phyloP scores from a whole-genome alignment of 1,140 invertebrate genomes.

The Neodiprion lecontei region DNA sequence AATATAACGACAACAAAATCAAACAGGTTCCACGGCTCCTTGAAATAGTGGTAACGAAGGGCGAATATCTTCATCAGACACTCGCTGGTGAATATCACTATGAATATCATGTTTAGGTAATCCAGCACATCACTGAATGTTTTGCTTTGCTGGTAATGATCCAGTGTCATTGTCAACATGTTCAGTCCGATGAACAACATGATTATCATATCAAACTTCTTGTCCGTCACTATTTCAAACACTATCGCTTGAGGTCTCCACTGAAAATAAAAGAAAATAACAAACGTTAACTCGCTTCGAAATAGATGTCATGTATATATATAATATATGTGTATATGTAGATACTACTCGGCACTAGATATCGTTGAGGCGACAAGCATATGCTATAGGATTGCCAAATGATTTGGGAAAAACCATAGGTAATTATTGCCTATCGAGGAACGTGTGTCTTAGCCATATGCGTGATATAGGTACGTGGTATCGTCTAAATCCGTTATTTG shows the following conservation, averaged over 20 bases:
- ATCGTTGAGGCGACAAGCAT: background rate
- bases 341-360: background rate
- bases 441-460: background rate
- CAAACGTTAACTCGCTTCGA: background rate
- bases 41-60: conserved; percentile 97
- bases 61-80: conserved; percentile 98
- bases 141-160: conserved; percentile 90
- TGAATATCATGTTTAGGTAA: conserved; percentile 96
- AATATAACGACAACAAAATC: conserved; percentile 99
- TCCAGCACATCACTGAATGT: conserved; percentile 85
- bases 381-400: background rate
- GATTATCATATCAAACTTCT: conserved; percentile 99
- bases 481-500: background rate
- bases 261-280: conserved; percentile 67
- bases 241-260: conserved; percentile 94
- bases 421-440: conserved; percentile 6
- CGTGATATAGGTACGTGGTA: background rate
- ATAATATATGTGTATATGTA: no score
- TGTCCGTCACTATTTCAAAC: conserved; percentile 96
- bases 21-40: conserved; percentile 99
- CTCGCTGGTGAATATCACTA: conserved; percentile 97
- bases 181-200: conserved; percentile 99
- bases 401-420: conserved; percentile 23
- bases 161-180: conserved; percentile 98
- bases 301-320: background rate